phyloP scores from a whole-genome alignment of 1,140 invertebrate genomes.

The Psix sp. region DNA sequence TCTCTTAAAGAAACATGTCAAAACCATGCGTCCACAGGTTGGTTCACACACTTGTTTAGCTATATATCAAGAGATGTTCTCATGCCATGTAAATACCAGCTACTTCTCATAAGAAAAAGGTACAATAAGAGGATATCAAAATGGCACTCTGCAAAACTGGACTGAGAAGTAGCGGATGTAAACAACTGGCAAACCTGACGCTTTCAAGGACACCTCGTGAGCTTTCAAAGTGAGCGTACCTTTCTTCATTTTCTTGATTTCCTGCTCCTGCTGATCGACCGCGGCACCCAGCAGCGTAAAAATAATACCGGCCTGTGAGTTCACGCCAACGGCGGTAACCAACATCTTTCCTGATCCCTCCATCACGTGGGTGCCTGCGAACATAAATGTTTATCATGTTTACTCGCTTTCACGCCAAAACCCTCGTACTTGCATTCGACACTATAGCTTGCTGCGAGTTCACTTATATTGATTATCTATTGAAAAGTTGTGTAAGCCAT shows the following conservation, averaged over 20 bases:
- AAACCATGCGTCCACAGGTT: slow-evolving; percentile 71
- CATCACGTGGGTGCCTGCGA: slow-evolving; percentile 98
- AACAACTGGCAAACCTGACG: slow-evolving; percentile 65
- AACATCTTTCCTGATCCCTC: slow-evolving; percentile 99
- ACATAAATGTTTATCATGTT: slow-evolving; percentile 4
- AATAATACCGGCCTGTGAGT: slow-evolving; percentile 99
- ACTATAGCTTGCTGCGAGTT: no score
- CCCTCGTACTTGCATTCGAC: no score
- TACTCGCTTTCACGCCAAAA: not conserved
- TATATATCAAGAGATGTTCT: slow-evolving; percentile 56
- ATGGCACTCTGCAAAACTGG: not conserved
- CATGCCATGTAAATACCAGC: slow-evolving; percentile 64
- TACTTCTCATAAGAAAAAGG: slow-evolving; percentile 49
- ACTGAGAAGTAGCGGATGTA: slow-evolving; percentile 57
- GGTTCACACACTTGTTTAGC: slow-evolving; percentile 65
- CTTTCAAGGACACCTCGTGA: slow-evolving; percentile 7
- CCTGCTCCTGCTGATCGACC: slow-evolving; percentile 92
- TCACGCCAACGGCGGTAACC: slow-evolving; percentile 98
- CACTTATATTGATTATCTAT: no score
- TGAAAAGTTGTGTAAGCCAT: no score
- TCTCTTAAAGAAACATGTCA: slow-evolving; percentile 52
- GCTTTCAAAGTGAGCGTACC: slow-evolving; percentile 79
- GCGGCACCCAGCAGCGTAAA: slow-evolving; percentile 98
- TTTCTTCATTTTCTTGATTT: slow-evolving; percentile 96
- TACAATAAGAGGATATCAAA: not conserved